Base-by-base conservation (phyloP, 2,113 vertebrate genomes). In the Thunnus maccoyii region DNA sequence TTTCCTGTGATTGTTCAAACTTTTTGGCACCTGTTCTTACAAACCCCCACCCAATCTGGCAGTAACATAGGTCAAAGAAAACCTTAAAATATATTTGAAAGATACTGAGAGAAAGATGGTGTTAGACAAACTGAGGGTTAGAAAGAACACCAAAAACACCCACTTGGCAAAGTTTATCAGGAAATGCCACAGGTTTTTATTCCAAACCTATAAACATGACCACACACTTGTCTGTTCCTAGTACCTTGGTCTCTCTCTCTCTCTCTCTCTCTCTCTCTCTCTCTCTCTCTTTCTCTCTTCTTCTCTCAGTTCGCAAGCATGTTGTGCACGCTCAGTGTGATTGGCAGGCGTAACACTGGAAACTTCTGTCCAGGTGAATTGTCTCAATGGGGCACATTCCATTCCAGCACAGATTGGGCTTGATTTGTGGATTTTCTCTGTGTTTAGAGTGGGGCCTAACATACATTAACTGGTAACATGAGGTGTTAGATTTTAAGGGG, bases 181-280 rank as follows among this genome's bases (percentile, higher is more conserved):
- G 86, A 91, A 91, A 91, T 90, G 86, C 85, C 86, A 72, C 10
- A 48, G 80, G 44, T 71, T 84, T 88, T 82, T 54, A 17, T 58
- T 82, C 71, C 77, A 85, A 91, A 85, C 58, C 78, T 70, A 79
- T 85, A 86, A 90, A 91, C 83, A 88, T 86, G 74, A 90, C 82
- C 83, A 86, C 82, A 86, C 78, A 84, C 52, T 84, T 88, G 70
- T 76, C 67, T 73, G 77, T 80, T 87, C 61, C 63, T 73, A 65
- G 50, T 47, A 77, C 68, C 76, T 88, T 65, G 52, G 30, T 58
- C 74, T 72, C 46, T 67, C 9, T 27, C 20, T 63, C 11, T 46
- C 25, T 41, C 36, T 41, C 36, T 41, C 36, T 41, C 36, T 41
- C 36, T 41, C 27, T 30, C 27, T 41, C 36, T 41, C 57, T 25